Evolutionary conservation across 2,113 vertebrate genomes (phyloP).

Genomic region (Onychorhynchus coronatus): DNA sequence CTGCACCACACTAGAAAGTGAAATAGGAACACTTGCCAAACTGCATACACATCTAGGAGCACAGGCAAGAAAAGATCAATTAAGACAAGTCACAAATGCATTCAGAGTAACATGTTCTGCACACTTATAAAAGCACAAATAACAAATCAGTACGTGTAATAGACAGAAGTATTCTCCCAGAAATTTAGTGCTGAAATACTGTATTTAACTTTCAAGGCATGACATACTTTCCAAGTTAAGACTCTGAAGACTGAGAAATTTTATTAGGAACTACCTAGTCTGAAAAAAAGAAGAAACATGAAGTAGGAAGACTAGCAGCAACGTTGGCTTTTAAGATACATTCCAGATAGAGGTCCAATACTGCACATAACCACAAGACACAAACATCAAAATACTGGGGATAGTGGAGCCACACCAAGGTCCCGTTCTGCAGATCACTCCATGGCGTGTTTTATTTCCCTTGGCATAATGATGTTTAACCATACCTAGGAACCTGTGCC

Average conservation of each 20-base stretch:
- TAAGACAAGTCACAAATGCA: neutral
- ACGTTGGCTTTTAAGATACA: neutral
- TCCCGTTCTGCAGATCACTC: neutral
- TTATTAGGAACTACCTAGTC: neutral
- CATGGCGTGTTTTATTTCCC: neutral
- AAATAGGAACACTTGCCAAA: neutral
- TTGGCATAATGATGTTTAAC: neutral
- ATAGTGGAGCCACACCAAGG: neutral
- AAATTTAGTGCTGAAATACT: neutral
- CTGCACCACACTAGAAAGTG: neutral
- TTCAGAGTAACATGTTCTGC: neutral
- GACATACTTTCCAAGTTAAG: neutral
- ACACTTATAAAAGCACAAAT: neutral
- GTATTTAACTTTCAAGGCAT: neutral
- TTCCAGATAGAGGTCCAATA: neutral
- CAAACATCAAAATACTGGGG: neutral
- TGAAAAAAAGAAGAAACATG: neutral
- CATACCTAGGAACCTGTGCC: neutral
- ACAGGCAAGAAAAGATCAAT: neutral
- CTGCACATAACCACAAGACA: neutral
- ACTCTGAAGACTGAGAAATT: neutral
- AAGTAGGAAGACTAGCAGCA: neutral
- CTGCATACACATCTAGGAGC: fast-evolving
- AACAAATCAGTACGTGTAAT: neutral
- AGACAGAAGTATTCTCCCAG: neutral